Evolutionary conservation across 2,888 invertebrate genomes (phyloP).

Genomic region (Xylota sylvarum): DNA sequence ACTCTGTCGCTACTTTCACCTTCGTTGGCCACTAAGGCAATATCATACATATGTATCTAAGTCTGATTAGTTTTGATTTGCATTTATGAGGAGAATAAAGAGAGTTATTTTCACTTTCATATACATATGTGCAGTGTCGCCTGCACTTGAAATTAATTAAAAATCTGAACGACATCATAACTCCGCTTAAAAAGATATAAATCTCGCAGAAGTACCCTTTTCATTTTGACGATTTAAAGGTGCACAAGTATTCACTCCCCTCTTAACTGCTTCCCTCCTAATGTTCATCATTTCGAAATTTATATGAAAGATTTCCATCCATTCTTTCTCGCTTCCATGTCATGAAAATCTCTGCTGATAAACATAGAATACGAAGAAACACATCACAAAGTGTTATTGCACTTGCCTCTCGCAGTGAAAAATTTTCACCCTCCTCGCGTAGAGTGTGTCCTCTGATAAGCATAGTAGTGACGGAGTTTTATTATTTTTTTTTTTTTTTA

Average conservation of each 20-base stretch:
- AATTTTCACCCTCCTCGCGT: slow-evolving; percentile 27
- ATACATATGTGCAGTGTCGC: too few relatives aligned
- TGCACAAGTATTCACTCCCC: not conserved
- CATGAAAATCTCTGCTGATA: slow-evolving; percentile 47
- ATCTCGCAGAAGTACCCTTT: slow-evolving; percentile 28
- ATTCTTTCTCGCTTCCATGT: slow-evolving; percentile 1
- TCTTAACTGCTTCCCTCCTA: not conserved
- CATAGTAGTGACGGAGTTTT: slow-evolving; percentile 32
- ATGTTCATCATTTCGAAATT: slow-evolving; percentile 41
- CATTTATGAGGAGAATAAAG: too few relatives aligned
- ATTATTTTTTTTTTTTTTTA: slow-evolving; percentile 26
- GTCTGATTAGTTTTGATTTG: too few relatives aligned
- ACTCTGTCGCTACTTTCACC: too few relatives aligned
- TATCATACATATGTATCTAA: too few relatives aligned
- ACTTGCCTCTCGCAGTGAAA: slow-evolving; percentile 46
- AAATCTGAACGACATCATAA: slow-evolving; percentile 47
- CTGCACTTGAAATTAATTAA: slow-evolving; percentile 44
- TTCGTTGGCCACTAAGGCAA: too few relatives aligned
- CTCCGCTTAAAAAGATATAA: slow-evolving; percentile 27
- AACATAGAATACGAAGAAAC: slow-evolving; percentile 37
- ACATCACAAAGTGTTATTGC: slow-evolving; percentile 39
- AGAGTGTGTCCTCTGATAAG: slow-evolving; percentile 31
- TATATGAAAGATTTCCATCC: slow-evolving; percentile 33
- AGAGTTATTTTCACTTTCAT: too few relatives aligned
- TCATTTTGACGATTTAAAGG: slow-evolving; percentile 28